Base-by-base conservation (phyloP, 2,113 vertebrate species). In the Atrichornis clamosus region DNA sequence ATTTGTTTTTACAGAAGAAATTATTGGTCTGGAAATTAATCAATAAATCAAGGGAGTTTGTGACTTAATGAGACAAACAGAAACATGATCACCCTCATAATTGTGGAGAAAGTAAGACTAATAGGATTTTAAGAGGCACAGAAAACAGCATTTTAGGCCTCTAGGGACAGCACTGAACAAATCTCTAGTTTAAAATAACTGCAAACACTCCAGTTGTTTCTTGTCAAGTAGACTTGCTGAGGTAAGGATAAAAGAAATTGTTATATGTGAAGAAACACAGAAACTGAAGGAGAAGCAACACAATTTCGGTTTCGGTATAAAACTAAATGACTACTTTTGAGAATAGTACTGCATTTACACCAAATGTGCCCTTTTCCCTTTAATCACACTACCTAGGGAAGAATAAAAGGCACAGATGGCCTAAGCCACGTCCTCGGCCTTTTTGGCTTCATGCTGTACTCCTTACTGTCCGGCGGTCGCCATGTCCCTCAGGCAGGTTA, bases 21-120 rank as follows among this genome's bases (percentile, higher is more conserved):
- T 58, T 16, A 58, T 33, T 77, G 35, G 55, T 59, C 30, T 90
- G 30, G 12, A 85, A 94, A 96, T 85, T 10, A 46, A 79, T 35
- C 73, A 74, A 62, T 58, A 73, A 84, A 49, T 53, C 22, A 59
- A 62, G 41, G 64, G 11, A 94, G 41, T 18, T 75, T 87, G 32
- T 92, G 65, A 92, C 49, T 84, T 92, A 78, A 93, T 46, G 62
- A 93, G 64, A 90, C n/a, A 41, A 90, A 81, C 6, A 90, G 59
- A 94, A 93, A 90, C 30, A 68, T 27, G 18, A 92, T 75, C 56
- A 88, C 15, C 21, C 8, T 67, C 52, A 49, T 46, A 92, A 90
- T 44, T 37, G 81, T 6, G 15, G n/a, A 73, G 55, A 91, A 93
- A 96, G 32, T 68, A 78, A 72, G 75, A 83, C 24, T 69, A 88